A percentile compares a stretch with the other conserved stretches of the same genome.
Evolutionary conservation across 2,888 invertebrate species (phyloP).

Genomic region (Oasisia sp.): DNA sequence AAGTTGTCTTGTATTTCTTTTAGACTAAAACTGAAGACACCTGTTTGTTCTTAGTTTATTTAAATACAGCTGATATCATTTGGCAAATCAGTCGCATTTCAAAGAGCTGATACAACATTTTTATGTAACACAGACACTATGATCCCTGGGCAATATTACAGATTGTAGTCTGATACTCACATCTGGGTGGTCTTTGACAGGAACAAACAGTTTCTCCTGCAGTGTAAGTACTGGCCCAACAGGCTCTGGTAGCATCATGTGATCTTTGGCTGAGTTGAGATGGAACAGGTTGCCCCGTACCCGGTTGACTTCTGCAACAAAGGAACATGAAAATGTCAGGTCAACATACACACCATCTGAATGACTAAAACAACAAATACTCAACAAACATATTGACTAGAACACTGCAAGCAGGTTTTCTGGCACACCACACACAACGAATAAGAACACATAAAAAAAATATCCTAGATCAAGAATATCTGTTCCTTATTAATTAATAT

Average conservation of each 20-base stretch:
- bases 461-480: too few relatives aligned
- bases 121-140: background rate
- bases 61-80: background rate
- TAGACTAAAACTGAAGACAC: too few relatives aligned
- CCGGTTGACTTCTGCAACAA: conserved; percentile 78
- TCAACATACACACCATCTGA: background rate
- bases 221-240: conserved; percentile 80
- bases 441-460: background rate
- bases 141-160: background rate
- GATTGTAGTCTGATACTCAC: conserved; percentile 38
- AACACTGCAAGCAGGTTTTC: background rate
- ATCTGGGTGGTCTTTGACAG: conserved; percentile 99
- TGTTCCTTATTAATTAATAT: too few relatives aligned
- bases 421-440: background rate
- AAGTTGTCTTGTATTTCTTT: too few relatives aligned
- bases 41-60: too few relatives aligned
- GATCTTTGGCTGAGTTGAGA: conserved; percentile 91
- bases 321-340: conserved; percentile 25
- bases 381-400: background rate
- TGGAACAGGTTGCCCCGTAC: conserved; percentile 97
- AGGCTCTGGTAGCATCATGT: conserved; percentile 45
- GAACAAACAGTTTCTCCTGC: conserved; percentile 99
- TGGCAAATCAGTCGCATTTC: background rate
- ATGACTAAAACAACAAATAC: background rate
- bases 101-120: background rate